A percentile compares a stretch with the other conserved stretches of the same genome.
Evolutionary conservation across 1,140 invertebrate genomes (phyloP).

Genomic region (Parasteatoda tepidariorum): DNA sequence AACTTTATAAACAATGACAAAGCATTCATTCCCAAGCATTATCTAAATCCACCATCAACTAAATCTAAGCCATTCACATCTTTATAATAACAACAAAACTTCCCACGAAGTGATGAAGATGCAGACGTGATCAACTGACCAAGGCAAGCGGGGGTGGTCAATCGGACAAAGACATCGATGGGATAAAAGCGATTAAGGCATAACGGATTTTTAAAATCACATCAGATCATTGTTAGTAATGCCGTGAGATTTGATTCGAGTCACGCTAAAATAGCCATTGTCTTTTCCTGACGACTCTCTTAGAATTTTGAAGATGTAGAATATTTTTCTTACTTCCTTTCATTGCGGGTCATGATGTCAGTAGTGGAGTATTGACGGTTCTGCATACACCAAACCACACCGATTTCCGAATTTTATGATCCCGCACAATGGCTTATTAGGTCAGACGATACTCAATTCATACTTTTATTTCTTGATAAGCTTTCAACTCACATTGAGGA

Average conservation of each 20-base stretch:
- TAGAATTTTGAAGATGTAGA: background rate
- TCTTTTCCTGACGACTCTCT: background rate
- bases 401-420: constrained; percentile 33
- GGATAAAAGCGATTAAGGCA: background rate
- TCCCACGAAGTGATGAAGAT: background rate
- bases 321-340: background rate
- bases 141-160: background rate
- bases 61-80: background rate
- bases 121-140: background rate
- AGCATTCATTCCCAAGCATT: background rate
- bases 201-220: background rate
- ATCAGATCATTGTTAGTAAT: constrained; percentile 6
- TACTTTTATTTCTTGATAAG: constrained; percentile 4
- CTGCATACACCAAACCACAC: background rate
- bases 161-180: background rate
- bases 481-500: background rate
- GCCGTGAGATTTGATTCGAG: background rate
- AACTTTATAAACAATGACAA: background rate
- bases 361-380: constrained; percentile 41
- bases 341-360: constrained; percentile 35
- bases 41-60: background rate
- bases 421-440: constrained; percentile 13
- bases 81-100: background rate
- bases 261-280: constrained; percentile 41
- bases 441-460: constrained; percentile 3